These are phyloP conservation scores for Danio aesculapii DNA, from an alignment of 2,797 vertebrate genomes.

Conservation along the genomic window DNA sequence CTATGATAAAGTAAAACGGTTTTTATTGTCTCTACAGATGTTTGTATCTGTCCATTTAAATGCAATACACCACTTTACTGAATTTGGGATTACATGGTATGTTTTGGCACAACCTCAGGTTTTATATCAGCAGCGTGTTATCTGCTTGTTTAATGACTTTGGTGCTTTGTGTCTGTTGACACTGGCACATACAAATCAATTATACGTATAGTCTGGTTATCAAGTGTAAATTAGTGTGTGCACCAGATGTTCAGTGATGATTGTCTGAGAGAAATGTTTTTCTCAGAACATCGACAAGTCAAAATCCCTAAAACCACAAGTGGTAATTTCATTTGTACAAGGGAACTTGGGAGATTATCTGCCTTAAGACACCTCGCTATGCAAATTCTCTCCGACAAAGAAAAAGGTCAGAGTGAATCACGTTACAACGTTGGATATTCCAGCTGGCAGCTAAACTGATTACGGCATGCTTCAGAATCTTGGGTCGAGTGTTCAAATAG, in stretches of 20 bases:
- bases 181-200: slow-evolving; percentile 9
- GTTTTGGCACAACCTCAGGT: background rate
- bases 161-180: background rate
- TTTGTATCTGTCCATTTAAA: too few relatives aligned
- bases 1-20: too few relatives aligned
- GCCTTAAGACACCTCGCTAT: background rate
- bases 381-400: background rate
- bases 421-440: background rate
- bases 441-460: slow-evolving; percentile 6
- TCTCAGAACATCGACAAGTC: background rate
- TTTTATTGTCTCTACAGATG: too few relatives aligned
- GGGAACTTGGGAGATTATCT: slow-evolving; percentile 2
- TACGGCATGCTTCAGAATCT: background rate
- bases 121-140: background rate
- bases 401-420: slow-evolving; percentile 2
- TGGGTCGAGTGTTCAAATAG: slow-evolving; percentile 55
- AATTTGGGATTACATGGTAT: too few relatives aligned
- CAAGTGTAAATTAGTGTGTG: background rate
- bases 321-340: background rate
- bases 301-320: slow-evolving; percentile 13
- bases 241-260: slow-evolving; percentile 12
- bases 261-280: background rate
- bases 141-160: background rate
- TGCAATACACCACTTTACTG: too few relatives aligned
- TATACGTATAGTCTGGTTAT: slow-evolving; percentile 8